phyloP scores from a whole-genome alignment of 1,140 invertebrate genomes.

The Dreissena polymorpha region DNA sequence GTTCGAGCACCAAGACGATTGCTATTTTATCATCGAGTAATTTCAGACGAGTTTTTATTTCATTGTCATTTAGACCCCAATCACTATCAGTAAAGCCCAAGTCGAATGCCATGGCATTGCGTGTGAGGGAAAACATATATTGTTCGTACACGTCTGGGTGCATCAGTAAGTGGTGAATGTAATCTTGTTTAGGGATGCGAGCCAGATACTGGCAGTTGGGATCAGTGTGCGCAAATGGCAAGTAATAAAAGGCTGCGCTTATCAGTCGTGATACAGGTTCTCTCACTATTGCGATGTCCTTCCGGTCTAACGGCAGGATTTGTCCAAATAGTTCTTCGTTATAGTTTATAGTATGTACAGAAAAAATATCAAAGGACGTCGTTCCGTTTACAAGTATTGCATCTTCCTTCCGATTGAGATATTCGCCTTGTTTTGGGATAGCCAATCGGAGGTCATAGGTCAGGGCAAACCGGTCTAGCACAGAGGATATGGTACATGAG shows the following conservation, averaged over 20 bases:
- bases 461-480: not conserved
- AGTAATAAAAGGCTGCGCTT: not conserved
- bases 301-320: not conserved
- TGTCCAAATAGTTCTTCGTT: not conserved
- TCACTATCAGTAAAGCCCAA: not conserved
- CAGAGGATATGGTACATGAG: not conserved
- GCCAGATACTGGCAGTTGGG: not conserved
- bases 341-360: conserved; percentile 8
- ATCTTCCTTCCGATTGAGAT: not conserved
- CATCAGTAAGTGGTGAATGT: not conserved
- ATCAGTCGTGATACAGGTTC: not conserved
- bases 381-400: not conserved
- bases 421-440: not conserved
- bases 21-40: not conserved
- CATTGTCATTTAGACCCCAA: not conserved
- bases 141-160: not conserved
- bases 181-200: no score
- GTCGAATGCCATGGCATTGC: not conserved
- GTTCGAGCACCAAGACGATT: conserved; percentile 1
- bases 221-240: not conserved
- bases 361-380: not conserved
- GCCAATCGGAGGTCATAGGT: not conserved
- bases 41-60: not conserved
- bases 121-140: not conserved
- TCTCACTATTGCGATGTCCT: not conserved